Evolutionary conservation across 2,113 vertebrate genomes (phyloP).

Genomic region (Sapajus apella): DNA sequence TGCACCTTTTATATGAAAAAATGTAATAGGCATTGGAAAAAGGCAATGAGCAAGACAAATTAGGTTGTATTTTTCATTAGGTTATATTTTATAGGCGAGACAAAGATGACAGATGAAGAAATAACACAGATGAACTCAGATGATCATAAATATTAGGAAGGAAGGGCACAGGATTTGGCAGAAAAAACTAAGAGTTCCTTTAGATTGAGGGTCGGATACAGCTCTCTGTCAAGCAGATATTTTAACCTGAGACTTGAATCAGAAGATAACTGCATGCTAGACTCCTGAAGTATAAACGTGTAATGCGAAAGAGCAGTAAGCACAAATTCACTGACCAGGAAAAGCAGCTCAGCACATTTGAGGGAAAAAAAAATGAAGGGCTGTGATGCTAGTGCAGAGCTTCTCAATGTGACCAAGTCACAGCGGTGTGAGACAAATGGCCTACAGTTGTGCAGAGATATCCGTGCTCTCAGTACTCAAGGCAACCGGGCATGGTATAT

Average conservation of each 20-base stretch:
- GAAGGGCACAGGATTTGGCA: neutral
- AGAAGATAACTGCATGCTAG: neutral
- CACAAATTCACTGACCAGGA: neutral
- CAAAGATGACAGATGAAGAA: neutral
- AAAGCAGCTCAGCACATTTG: neutral
- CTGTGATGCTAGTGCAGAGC: neutral
- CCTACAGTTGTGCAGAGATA: neutral
- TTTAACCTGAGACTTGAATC: neutral
- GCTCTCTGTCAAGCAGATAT: neutral
- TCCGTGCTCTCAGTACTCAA: rapidly evolving
- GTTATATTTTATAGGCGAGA: neutral
- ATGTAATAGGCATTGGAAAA: neutral
- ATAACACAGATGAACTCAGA: neutral
- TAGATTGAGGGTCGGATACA: neutral
- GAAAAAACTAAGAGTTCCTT: neutral
- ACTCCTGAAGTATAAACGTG: neutral
- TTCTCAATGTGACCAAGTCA: neutral
- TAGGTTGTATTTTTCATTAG: neutral
- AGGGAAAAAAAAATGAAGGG: neutral
- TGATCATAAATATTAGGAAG: neutral
- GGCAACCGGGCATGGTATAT: neutral
- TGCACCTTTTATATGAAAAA: neutral
- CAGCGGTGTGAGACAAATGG: rapidly evolving
- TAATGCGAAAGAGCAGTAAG: neutral
- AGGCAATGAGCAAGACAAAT: neutral